These are phyloP conservation scores for Nestor notabilis DNA, from an alignment of 2,113 vertebrate genomes.

Conservation along the genomic window DNA sequence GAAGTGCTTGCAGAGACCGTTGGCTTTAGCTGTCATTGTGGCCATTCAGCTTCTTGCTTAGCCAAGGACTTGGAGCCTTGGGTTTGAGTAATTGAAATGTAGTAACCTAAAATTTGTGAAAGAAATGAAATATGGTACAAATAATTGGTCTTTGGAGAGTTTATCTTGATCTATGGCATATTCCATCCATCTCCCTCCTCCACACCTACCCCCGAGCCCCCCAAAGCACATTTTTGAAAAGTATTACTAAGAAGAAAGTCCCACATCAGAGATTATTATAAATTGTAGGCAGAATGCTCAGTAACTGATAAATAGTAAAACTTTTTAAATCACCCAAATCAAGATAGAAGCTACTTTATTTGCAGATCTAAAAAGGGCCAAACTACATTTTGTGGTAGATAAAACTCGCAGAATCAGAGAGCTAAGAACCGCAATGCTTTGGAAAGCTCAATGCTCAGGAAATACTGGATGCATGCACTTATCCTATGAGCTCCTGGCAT, in stretches of 20 bases:
- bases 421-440: background rate
- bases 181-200: background rate
- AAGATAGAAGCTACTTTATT: background rate
- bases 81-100: background rate
- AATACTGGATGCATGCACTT: background rate
- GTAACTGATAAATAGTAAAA: background rate
- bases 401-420: background rate
- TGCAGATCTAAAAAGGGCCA: background rate
- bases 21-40: background rate
- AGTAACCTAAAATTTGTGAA: background rate
- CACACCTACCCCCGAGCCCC: background rate
- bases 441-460: background rate
- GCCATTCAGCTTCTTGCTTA: background rate
- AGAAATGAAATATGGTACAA: background rate
- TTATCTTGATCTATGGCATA: background rate
- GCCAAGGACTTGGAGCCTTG: background rate
- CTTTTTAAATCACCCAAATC: background rate
- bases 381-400: background rate
- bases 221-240: background rate
- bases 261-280: background rate
- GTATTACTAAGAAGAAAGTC: background rate
- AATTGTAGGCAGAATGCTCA: background rate
- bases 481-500: background rate
- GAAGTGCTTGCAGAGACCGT: background rate
- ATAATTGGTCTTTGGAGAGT: background rate